Percentiles rank a stretch among this genome's conserved stretches.
These are phyloP conservation scores for Varanus komodoensis DNA, from an alignment of 2,113 vertebrate genomes.

Conservation along the genomic window DNA sequence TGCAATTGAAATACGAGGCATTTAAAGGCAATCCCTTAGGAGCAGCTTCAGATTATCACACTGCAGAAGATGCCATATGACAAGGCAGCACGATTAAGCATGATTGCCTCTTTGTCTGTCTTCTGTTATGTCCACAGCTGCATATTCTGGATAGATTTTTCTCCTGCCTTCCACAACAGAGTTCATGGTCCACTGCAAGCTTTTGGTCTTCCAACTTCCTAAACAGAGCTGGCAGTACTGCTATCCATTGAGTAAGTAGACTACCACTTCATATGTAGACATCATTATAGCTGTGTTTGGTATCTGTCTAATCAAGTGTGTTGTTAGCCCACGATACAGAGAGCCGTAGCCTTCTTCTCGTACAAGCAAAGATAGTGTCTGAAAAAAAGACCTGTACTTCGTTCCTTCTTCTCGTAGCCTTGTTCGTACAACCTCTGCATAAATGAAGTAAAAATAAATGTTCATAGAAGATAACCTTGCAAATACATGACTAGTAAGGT, in stretches of 20 bases:
- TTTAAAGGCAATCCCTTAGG: constrained; percentile 67
- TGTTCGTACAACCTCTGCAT: constrained; percentile 96
- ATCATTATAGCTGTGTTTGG: constrained; percentile 99
- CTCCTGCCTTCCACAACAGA: constrained; percentile 65
- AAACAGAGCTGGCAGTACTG: constrained; percentile 38
- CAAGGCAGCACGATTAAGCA: constrained; percentile 65
- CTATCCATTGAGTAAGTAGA: constrained; percentile 94
- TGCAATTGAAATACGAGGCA: constrained; percentile 59
- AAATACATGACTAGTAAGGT: neutral
- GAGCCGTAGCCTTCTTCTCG: constrained; percentile 94
- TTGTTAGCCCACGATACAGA: constrained; percentile 95
- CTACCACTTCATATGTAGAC: constrained; percentile 97
- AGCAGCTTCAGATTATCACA: constrained; percentile 51
- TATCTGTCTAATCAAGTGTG: constrained; percentile 96
- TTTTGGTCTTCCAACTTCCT: constrained; percentile 79
- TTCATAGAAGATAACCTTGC: constrained; percentile 2
- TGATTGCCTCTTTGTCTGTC: constrained; percentile 60
- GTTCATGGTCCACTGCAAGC: constrained; percentile 78
- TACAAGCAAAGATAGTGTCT: constrained; percentile 89
- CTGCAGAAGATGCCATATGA: constrained; percentile 62
- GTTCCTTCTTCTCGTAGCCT: constrained; percentile 98
- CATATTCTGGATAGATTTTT: constrained; percentile 57
- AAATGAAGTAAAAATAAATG: constrained; percentile 53
- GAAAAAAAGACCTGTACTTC: constrained; percentile 96
- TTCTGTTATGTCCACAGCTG: constrained; percentile 67